phyloP scores from a whole-genome alignment of 2,888 invertebrate species.

The Drosophila robusta region DNA sequence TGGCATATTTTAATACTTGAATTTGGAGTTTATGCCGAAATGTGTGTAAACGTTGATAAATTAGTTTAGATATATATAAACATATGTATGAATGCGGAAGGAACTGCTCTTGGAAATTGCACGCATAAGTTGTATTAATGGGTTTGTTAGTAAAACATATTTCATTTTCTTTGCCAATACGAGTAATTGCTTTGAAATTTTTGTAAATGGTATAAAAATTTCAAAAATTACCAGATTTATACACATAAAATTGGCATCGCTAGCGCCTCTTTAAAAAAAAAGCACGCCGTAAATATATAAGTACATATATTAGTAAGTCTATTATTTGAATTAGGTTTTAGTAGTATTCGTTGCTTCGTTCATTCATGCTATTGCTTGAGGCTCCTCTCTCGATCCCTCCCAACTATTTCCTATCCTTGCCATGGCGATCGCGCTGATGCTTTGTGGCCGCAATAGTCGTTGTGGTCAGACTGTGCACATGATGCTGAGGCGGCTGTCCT shows the following conservation, averaged over 20 bases:
- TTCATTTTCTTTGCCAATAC: conserved; percentile 35
- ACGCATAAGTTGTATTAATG: conserved; percentile 51
- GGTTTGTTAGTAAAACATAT: conserved; percentile 26
- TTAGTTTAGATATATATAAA: conserved; percentile 7
- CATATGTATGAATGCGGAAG: conserved; percentile 43
- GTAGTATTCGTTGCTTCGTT: conserved; percentile 58
- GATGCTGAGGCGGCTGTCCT: conserved; percentile 60
- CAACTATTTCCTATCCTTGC: conserved; percentile 77
- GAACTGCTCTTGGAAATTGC: conserved; percentile 63
- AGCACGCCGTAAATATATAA: conserved; percentile 29
- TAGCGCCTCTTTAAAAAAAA: conserved; percentile 14
- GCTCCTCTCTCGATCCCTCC: neutral
- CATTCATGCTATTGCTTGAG: conserved; percentile 6
- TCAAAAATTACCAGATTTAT: conserved; percentile 71
- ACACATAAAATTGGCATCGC: conserved; percentile 47
- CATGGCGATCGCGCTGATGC: conserved; percentile 73
- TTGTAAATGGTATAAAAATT: conserved; percentile 61
- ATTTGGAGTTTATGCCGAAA: conserved; percentile 65
- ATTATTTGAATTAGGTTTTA: conserved; percentile 30
- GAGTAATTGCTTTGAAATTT: conserved; percentile 69
- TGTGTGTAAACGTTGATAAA: conserved; percentile 8
- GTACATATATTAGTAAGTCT: conserved; percentile 38
- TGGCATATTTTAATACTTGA: conserved; percentile 75
- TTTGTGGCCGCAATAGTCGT: conserved; percentile 70
- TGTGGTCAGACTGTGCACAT: conserved; percentile 67